A percentile compares a stretch with the other conserved stretches of the same genome.
Evolutionary conservation across 2,113 vertebrate species (phyloP).

Genomic region (Cavia aperea): DNA sequence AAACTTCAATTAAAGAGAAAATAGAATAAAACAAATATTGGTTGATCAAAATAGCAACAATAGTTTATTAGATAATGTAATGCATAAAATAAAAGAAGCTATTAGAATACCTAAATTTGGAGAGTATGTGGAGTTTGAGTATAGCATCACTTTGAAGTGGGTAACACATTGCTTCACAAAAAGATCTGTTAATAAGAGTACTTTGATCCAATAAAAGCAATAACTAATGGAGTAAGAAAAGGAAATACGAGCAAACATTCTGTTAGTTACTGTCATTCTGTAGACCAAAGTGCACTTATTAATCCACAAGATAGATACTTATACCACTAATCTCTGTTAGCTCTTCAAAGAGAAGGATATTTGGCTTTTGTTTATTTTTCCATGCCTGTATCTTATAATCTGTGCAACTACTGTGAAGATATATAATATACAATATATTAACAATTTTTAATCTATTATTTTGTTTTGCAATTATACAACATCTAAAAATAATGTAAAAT

Average conservation of each 20-base stretch:
- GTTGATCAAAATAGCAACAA: neutral
- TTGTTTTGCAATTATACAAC: too few species aligned
- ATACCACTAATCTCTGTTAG: too few species aligned
- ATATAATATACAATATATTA: too few species aligned
- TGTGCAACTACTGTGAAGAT: too few species aligned
- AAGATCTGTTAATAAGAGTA: too few species aligned
- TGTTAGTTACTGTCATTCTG: too few species aligned
- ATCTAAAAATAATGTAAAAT: neutral
- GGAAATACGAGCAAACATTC: neutral
- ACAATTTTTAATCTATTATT: too few species aligned
- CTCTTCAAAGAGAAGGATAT: too few species aligned
- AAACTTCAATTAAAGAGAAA: neutral
- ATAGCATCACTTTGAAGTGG: neutral
- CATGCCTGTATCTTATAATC: too few species aligned
- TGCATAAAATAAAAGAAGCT: neutral
- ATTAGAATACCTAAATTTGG: neutral
- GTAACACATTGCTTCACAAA: neutral
- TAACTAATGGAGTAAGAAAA: neutral
- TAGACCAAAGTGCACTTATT: too few species aligned
- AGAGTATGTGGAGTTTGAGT: neutral
- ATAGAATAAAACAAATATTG: neutral
- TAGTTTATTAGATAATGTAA: neutral
- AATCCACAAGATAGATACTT: too few species aligned
- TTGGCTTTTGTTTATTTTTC: too few species aligned
- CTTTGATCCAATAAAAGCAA: neutral